A percentile compares a stretch with the other conserved stretches of the same genome.
These are phyloP conservation scores for Ellobius talpinus DNA, from an alignment of 2,113 vertebrate genomes.

Conservation along the genomic window DNA sequence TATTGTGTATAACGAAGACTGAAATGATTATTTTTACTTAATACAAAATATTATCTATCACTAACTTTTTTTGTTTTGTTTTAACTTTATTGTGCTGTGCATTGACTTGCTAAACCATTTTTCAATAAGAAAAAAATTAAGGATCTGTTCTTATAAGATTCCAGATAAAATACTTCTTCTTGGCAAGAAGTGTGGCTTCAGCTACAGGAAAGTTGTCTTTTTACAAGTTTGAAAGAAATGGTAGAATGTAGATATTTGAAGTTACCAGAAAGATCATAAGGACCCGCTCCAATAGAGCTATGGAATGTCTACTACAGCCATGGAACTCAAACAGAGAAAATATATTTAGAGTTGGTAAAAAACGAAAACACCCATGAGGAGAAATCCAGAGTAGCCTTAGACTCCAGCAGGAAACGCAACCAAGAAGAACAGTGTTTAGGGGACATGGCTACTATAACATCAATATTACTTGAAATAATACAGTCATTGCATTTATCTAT, in stretches of 20 bases:
- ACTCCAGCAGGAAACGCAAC: neutral
- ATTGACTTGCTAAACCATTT: neutral
- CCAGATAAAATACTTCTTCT: neutral
- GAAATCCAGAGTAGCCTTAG: neutral
- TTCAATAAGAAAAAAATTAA: neutral
- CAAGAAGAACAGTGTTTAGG: neutral
- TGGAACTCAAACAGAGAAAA: neutral
- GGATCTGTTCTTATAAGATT: neutral
- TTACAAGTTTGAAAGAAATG: conserved; percentile 29
- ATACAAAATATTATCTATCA: neutral
- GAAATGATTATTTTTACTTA: neutral
- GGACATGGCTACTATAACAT: neutral
- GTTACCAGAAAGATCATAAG: neutral
- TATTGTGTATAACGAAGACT: no score
- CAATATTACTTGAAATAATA: no score
- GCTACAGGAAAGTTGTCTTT: neutral
- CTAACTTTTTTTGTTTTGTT: neutral
- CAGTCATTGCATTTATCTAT: no score
- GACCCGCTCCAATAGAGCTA: neutral
- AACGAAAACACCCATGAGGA: neutral
- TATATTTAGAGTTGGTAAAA: neutral
- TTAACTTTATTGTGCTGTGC: neutral
- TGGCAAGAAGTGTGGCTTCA: neutral
- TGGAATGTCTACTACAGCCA: neutral
- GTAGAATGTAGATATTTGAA: neutral